Base-by-base conservation (phyloP, 2,888 invertebrate species). In the Acholoe squamosa region DNA sequence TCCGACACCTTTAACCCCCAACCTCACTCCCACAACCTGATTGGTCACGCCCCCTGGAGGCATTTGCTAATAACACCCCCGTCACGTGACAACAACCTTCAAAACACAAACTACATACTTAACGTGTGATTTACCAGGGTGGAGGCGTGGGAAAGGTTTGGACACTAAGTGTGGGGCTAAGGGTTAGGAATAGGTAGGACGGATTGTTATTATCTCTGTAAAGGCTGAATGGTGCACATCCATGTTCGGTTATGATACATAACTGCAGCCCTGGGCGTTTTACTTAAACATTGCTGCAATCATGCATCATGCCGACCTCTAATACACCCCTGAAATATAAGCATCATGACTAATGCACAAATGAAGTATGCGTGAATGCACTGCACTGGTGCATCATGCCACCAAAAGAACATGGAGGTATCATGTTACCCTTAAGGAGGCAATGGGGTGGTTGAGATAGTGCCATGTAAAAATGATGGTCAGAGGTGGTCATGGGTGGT, bases 131-230 rank as follows among this genome's bases (percentile, higher is more conserved):
- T 28, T 14, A 25, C 28, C 28, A 1, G 28, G 19, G n/a, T 71
- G 71, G 71, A 71, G 71, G 71, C 71, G 71, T 71, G 71, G 71
- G 71, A 71, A 71, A 71, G 71, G 71, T 71, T 25, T 25, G 25
- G 31, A n/a, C n/a, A 61, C 61, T 61, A 19, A 28, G 31, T 0
- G 71, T 25, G 0, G 71, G 71, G 71, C 28, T 25, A 71, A 28
- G 31, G 25, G 71, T n/a, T 0, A 28, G 71, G 71, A 28, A 28
- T n/a, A 71, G 25, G 71, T 25, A 43, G 43, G 43, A 10, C 10
- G 43, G 10, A 43, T 43, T 3, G 43, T 10, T 43, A n/a, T n/a
- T n/a, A n/a, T n/a, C n/a, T n/a, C n/a, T n/a, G n/a, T n/a, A n/a
- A n/a, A n/a, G n/a, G n/a, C n/a, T n/a, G n/a, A n/a, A n/a, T n/a